Evolutionary conservation across 2,797 vertebrate genomes (phyloP).

Genomic region (Neoniphon sammara): DNA sequence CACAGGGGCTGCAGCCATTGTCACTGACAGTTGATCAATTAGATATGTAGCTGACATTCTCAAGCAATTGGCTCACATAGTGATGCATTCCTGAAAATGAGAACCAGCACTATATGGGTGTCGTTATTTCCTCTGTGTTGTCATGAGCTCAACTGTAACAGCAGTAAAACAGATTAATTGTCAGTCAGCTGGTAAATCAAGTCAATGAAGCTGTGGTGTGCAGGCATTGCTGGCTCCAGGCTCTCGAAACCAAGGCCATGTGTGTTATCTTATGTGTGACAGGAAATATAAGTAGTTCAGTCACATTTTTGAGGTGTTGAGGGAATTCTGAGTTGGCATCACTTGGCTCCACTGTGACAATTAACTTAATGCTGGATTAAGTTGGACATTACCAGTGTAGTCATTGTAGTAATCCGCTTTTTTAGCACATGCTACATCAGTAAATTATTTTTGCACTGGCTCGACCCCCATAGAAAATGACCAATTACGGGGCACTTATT

Average conservation of each 20-base stretch:
- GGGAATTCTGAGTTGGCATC: conserved; percentile 28
- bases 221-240: conserved; percentile 3
- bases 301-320: conserved; percentile 23
- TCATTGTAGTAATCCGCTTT: too few species aligned
- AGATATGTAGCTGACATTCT: conserved; percentile 1
- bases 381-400: conserved; percentile 24
- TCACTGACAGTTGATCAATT: background rate
- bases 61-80: background rate
- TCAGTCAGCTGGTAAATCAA: conserved; percentile 38
- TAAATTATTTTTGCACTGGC: background rate
- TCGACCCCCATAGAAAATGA: conserved; percentile 24
- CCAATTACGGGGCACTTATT: conserved; percentile 14
- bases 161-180: conserved; percentile 39
- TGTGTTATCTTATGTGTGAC: conserved; percentile 35
- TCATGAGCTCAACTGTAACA: conserved; percentile 44
- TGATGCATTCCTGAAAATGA: conserved; percentile 9
- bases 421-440: background rate
- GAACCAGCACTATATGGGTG: conserved; percentile 21
- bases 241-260: conserved; percentile 11
- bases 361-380: background rate
- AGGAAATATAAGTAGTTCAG: background rate
- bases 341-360: conserved; percentile 6
- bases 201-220: conserved; percentile 26
- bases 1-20: background rate
- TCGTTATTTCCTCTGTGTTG: conserved; percentile 35